Evolutionary conservation across 2,113 vertebrate species (phyloP).

Genomic region (Leucoraja erinaceus): DNA sequence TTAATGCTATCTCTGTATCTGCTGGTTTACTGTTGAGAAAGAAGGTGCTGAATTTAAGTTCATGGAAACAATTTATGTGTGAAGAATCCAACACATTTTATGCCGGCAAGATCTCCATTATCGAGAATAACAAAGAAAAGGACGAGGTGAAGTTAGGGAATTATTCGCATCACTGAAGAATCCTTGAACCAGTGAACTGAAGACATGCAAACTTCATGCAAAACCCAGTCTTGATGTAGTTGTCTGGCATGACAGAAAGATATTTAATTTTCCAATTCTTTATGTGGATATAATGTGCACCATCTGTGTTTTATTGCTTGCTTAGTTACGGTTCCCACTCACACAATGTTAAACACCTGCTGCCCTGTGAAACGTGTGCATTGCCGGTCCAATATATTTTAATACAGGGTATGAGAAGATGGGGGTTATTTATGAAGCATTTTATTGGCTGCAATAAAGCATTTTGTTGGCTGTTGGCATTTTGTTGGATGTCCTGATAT

Average conservation of each 20-base stretch:
- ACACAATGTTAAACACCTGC: neutral
- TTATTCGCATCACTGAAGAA: neutral
- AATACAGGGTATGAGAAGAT: neutral
- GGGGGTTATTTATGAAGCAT: neutral
- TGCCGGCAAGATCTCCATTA: neutral
- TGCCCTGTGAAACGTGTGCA: neutral
- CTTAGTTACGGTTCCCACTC: neutral
- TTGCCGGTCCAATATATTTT: neutral
- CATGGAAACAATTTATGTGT: no score
- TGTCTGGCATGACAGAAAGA: neutral
- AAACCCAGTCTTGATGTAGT: neutral
- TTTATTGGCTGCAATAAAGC: no score
- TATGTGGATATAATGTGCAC: constrained; percentile 5
- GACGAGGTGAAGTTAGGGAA: neutral
- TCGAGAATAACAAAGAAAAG: neutral
- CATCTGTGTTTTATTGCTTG: constrained; percentile 3
- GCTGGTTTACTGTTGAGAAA: neutral
- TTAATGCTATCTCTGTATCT: neutral
- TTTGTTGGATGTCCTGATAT: no score
- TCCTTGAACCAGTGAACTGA: neutral
- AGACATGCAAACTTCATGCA: neutral
- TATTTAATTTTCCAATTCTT: neutral
- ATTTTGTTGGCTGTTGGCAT: no score
- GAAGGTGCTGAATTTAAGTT: neutral
- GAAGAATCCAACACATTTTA: neutral